A percentile compares a stretch with the other conserved stretches of the same genome.
These are phyloP conservation scores for Petromus typicus DNA, from an alignment of 2,113 vertebrate genomes.

Conservation along the genomic window DNA sequence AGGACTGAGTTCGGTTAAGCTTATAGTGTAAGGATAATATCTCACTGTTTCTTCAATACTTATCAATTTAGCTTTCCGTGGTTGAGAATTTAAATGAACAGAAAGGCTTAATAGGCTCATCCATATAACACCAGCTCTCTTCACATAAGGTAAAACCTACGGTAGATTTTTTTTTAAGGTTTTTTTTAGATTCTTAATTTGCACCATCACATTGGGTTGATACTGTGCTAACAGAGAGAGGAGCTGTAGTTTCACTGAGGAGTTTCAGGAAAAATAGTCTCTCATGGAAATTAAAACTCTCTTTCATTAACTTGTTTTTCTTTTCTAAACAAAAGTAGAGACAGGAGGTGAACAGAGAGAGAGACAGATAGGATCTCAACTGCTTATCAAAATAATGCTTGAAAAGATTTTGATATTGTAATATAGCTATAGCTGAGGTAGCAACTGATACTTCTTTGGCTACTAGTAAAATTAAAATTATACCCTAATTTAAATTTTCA, in stretches of 20 bases:
- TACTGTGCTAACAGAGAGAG: background rate
- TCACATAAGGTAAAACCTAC: background rate
- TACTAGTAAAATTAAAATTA: conserved; percentile 56
- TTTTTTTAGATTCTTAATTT: background rate
- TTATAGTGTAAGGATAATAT: background rate
- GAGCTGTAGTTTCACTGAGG: background rate
- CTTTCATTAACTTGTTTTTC: background rate
- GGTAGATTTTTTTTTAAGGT: too few relatives aligned
- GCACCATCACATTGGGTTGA: background rate
- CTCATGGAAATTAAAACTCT: background rate
- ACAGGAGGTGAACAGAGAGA: background rate
- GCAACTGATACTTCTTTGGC: background rate
- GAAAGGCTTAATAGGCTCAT: background rate
- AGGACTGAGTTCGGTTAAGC: background rate
- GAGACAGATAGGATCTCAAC: background rate
- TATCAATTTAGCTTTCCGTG: conserved; percentile 27
- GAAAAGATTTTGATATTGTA: background rate
- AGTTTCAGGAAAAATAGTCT: background rate
- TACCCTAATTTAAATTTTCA: conserved; percentile 32
- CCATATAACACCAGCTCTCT: background rate
- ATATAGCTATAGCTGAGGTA: background rate
- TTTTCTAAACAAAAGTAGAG: background rate
- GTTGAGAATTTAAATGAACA: background rate
- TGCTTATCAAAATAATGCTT: conserved; percentile 26
- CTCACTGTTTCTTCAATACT: background rate